Evolutionary conservation across 2,888 invertebrate species (phyloP).

Genomic region (Digitonthophagus gazella): DNA sequence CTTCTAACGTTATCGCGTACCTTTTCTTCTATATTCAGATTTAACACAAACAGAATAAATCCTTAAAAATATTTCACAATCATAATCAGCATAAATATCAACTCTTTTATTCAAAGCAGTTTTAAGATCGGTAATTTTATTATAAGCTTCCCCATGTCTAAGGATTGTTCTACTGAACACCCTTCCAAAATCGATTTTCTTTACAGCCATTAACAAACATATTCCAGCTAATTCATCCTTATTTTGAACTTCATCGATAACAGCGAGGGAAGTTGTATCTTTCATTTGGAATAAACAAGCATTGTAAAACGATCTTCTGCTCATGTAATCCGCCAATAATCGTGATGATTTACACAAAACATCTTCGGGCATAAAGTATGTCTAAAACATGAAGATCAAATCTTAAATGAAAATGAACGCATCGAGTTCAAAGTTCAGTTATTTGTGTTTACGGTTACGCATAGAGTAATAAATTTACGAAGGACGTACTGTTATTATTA

Average conservation of each 20-base stretch:
- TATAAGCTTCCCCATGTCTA: conserved; percentile 43
- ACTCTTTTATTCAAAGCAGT: conserved; percentile 43
- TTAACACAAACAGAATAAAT: conserved; percentile 44
- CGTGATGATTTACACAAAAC: conserved; percentile 44
- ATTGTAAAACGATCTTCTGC: conserved; percentile 40
- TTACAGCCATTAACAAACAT: conserved; percentile 42
- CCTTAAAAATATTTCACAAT: conserved; percentile 43
- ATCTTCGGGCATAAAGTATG: conserved; percentile 40
- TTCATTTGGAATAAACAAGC: conserved; percentile 40
- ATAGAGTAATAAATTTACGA: neutral
- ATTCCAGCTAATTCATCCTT: conserved; percentile 39
- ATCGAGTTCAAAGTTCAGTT: too few species aligned
- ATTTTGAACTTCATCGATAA: conserved; percentile 37
- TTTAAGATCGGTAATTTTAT: conserved; percentile 40
- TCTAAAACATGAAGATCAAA: conserved; percentile 32
- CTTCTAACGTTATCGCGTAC: conserved; percentile 31
- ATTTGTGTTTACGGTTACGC: neutral
- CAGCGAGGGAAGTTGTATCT: conserved; percentile 44
- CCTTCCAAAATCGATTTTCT: conserved; percentile 42
- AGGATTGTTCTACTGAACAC: conserved; percentile 43
- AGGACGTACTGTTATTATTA: neutral
- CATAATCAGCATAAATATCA: conserved; percentile 42
- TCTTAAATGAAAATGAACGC: neutral
- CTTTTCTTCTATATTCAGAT: conserved; percentile 40
- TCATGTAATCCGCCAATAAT: conserved; percentile 41